Evolutionary conservation across 2,113 vertebrate genomes (phyloP).

Genomic region (Rostratula benghalensis): DNA sequence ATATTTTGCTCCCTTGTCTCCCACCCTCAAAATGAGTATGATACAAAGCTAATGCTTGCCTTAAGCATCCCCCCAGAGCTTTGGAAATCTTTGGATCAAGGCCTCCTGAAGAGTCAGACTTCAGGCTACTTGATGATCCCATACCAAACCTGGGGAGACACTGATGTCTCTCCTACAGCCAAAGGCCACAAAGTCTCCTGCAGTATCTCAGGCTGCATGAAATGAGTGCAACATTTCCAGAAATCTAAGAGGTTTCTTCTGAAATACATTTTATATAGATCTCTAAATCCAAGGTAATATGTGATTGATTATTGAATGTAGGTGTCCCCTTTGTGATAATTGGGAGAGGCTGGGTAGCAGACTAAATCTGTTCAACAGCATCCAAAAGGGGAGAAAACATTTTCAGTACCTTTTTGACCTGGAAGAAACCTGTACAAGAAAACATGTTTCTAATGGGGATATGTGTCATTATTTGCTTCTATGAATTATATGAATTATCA

Average conservation of each 20-base stretch:
- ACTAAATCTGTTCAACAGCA: background rate
- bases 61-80: background rate
- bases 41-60: background rate
- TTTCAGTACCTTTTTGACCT: background rate
- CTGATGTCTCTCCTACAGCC: background rate
- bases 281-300: background rate
- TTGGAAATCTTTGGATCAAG: background rate
- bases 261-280: background rate
- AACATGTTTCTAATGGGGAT: background rate
- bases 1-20: background rate
- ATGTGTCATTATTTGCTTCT: background rate
- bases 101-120: background rate
- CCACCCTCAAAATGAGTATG: background rate
- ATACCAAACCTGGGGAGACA: rapidly evolving
- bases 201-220: background rate
- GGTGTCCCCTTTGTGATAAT: background rate
- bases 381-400: background rate
- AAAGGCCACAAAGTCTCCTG: background rate
- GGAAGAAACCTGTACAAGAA: background rate
- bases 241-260: background rate
- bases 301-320: background rate
- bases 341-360: background rate
- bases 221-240: background rate
- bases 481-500: background rate
- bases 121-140: background rate